A percentile compares a stretch with the other conserved stretches of the same genome.
These are phyloP conservation scores for Limanda limanda DNA, from an alignment of 2,113 vertebrate genomes.

Conservation along the genomic window DNA sequence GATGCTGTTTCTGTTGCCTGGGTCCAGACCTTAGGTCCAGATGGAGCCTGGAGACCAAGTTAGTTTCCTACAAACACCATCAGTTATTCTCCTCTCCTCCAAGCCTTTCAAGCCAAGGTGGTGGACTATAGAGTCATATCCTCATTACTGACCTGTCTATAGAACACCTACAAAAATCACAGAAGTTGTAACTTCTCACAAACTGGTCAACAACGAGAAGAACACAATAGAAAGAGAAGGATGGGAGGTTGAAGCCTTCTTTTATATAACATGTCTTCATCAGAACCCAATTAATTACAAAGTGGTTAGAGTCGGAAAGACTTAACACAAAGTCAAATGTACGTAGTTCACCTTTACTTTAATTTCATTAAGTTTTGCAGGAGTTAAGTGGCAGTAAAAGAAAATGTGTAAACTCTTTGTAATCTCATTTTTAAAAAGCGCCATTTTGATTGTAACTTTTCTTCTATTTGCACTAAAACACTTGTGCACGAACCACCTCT, in stretches of 20 bases:
- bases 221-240: neutral
- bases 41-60: slow-evolving; percentile 29
- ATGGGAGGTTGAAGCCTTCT: no score
- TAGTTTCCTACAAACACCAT: neutral
- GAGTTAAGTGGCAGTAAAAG: neutral
- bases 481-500: neutral
- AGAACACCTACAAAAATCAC: no score
- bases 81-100: neutral
- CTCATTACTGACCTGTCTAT: slow-evolving; percentile 34
- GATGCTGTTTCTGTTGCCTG: slow-evolving; percentile 35
- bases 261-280: no score
- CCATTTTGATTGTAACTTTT: neutral
- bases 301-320: neutral
- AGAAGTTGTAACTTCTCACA: no score
- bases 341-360: neutral
- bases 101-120: neutral
- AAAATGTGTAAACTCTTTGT: neutral
- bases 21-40: slow-evolving; percentile 22
- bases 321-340: neutral
- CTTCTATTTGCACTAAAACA: no score
- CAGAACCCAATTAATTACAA: neutral
- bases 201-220: no score
- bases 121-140: slow-evolving; percentile 35
- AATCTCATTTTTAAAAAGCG: neutral
- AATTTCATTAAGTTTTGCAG: neutral